phyloP scores from a whole-genome alignment of 2,113 vertebrate species.

The Sitta europaea region DNA sequence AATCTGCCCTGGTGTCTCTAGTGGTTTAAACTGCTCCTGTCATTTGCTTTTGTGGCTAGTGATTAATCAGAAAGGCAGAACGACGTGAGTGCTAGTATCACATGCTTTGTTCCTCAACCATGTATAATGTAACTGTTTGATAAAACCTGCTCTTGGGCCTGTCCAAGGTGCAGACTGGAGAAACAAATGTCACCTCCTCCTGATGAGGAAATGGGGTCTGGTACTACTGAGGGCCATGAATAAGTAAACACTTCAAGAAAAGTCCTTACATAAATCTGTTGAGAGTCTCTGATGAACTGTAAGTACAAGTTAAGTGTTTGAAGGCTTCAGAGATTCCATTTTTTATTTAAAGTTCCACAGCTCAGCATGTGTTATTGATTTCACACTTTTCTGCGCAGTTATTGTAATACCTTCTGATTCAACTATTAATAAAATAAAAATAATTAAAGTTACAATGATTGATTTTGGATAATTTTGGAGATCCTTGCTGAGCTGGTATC shows the following conservation, averaged over 20 bases:
- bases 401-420: background rate
- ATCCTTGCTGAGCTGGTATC: background rate
- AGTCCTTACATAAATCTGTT: background rate
- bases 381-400: background rate
- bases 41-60: background rate
- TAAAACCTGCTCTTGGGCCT: background rate
- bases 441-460: background rate
- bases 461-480: background rate
- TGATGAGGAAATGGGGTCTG: rapidly evolving
- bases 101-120: background rate
- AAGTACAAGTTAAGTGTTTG: background rate
- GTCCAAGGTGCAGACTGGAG: background rate
- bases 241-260: background rate
- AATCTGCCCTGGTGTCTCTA: background rate
- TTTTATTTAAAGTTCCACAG: background rate
- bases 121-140: background rate
- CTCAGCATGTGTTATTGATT: background rate
- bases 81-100: background rate
- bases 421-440: background rate
- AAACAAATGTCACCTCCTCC: background rate
- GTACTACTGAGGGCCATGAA: background rate
- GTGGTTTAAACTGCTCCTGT: background rate
- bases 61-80: background rate
- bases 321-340: background rate
- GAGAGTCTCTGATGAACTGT: background rate